Percentiles rank a stretch among this genome's conserved stretches.
phyloP scores from a whole-genome alignment of 2,797 vertebrate genomes.

The Enteromius trimaculatus region DNA sequence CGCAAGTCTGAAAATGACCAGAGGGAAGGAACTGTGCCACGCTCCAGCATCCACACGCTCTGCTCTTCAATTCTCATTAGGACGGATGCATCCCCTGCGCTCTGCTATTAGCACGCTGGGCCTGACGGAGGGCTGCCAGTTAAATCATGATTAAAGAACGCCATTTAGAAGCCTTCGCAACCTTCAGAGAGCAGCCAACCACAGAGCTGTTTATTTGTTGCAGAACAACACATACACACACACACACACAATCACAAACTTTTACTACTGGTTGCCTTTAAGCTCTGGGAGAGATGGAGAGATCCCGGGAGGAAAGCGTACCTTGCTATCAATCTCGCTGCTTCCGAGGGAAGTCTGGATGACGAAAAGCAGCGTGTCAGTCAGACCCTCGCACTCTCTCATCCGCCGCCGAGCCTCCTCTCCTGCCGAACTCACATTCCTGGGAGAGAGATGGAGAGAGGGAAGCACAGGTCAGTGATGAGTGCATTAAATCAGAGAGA shows the following conservation, averaged over 20 bases:
- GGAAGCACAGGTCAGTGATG: conserved; percentile 37
- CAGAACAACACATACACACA: conserved; percentile 20
- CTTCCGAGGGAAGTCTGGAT: conserved; percentile 90
- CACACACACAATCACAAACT: conserved; percentile 32
- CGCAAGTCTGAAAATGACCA: conserved; percentile 60
- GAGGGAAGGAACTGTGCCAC: conserved; percentile 44
- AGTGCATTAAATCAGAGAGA: conserved; percentile 24
- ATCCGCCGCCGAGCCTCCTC: conserved; percentile 90
- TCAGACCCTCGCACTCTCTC: conserved; percentile 91
- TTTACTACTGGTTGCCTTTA: conserved; percentile 32
- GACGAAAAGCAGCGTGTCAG: conserved; percentile 87
- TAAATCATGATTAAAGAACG: conserved; percentile 80
- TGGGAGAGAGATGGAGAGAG: conserved; percentile 65
- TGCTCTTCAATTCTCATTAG: conserved; percentile 75
- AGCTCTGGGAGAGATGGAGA: conserved; percentile 10
- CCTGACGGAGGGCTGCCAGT: conserved; percentile 61
- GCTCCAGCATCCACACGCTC: conserved; percentile 52
- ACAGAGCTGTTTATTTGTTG: conserved; percentile 70
- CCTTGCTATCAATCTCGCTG: conserved; percentile 94
- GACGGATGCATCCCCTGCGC: conserved; percentile 55
- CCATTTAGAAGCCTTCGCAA: conserved; percentile 71
- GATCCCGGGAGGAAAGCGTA: conserved; percentile 65
- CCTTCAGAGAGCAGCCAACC: conserved; percentile 78
- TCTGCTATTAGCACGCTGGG: conserved; percentile 65
- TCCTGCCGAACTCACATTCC: conserved; percentile 91